Percentiles rank a stretch among this genome's conserved stretches.
These are phyloP conservation scores for Tonatia bakeri DNA, from an alignment of 2,113 vertebrate genomes.

Conservation along the genomic window DNA sequence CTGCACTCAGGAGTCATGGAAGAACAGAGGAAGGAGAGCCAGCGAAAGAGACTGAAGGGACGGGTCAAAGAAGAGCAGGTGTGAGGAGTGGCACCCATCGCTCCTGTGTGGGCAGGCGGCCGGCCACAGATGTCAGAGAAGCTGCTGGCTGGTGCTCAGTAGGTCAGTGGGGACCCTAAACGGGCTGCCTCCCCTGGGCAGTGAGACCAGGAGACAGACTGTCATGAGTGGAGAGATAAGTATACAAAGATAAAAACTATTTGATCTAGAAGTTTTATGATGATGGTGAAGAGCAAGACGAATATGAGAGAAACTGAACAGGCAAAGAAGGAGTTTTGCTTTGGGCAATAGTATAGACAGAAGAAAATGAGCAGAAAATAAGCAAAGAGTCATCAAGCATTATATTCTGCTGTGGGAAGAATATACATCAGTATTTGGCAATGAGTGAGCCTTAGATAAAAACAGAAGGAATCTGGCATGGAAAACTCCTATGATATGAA, in stretches of 20 bases:
- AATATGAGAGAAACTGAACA: neutral
- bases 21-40: neutral
- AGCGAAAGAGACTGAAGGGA: neutral
- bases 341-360: neutral
- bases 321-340: neutral
- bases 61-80: neutral
- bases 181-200: neutral
- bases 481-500: neutral
- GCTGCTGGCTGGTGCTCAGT: fast-evolving
- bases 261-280: neutral
- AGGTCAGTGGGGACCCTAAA: fast-evolving
- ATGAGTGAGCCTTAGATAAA: slow-evolving; percentile 16
- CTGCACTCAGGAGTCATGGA: neutral
- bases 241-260: neutral
- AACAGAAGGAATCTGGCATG: neutral
- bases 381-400: neutral
- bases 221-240: neutral
- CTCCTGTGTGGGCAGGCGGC: neutral
- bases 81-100: neutral
- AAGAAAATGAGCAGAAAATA: neutral
- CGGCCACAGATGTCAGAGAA: neutral
- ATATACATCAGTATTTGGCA: slow-evolving; percentile 8
- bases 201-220: neutral
- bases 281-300: neutral
- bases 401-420: neutral